Evolutionary conservation across 2,888 invertebrate species (phyloP).

Genomic region (Drosophila rellima): DNA sequence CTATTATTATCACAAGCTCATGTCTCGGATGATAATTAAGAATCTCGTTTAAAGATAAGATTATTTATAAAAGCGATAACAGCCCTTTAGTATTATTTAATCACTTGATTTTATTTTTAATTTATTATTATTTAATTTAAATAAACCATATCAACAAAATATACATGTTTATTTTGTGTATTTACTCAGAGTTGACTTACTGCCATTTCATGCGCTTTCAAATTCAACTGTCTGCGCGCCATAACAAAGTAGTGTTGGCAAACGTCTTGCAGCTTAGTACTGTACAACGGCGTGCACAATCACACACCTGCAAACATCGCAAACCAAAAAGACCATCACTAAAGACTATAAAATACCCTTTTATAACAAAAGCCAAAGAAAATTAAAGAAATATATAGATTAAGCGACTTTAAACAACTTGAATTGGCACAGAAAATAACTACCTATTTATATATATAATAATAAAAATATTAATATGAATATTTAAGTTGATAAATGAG

Average conservation of each 20-base stretch:
- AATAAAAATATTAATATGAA: neutral
- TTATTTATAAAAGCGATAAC: neutral
- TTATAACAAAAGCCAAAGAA: neutral
- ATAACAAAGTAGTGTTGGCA: conserved; percentile 29
- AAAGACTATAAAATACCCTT: conserved; percentile 27
- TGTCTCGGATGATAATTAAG: neutral
- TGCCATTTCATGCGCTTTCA: neutral
- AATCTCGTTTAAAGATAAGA: neutral
- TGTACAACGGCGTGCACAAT: conserved; percentile 26
- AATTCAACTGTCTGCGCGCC: conserved; percentile 23
- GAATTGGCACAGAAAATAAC: neutral
- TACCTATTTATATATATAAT: neutral
- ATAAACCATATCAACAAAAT: neutral
- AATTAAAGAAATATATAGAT: neutral
- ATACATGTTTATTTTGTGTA: neutral
- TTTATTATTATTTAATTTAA: neutral
- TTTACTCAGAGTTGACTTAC: neutral
- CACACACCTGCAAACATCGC: conserved; percentile 51
- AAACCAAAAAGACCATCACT: neutral
- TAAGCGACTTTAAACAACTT: neutral
- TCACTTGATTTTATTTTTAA: neutral
- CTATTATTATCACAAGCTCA: neutral
- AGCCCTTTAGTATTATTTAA: neutral
- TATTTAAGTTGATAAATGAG: neutral
- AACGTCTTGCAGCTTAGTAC: conserved; percentile 17